Evolutionary conservation across 1,140 invertebrate species (phyloP), one percentile per base, ranked within the genome.

Genomic region (Camponotus vicinus): DNA sequence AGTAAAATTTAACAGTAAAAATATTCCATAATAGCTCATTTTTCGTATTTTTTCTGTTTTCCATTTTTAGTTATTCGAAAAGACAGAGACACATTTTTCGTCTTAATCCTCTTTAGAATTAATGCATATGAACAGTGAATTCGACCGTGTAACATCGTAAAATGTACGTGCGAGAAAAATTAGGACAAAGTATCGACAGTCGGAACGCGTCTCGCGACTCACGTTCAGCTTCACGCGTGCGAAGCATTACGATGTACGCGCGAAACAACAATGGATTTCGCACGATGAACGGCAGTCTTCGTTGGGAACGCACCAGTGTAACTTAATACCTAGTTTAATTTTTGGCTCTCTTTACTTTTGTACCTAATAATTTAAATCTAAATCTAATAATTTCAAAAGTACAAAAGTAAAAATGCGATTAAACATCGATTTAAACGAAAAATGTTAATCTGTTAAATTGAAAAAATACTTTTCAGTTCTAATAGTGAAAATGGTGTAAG

Each of bases 161-260:
- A 83, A 49, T 3, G 67, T 80, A 79, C 70, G 77, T 42, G 86
- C 32, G 42, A 85, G 82, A 90, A 89, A 90, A 91, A 89, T 90
- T 82, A 66, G 89, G 80, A 86, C 89, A 73, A 88, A 66, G 70
- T 70, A 90, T 89, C 85, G 88, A 59, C 52, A 91, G 66, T 88
- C 89, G 55, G 75, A 9, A 67, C 79, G 87, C 87, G 89, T 91
- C 67, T 87, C 63, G 34, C 34, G 66, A 66, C 57, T 91, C 91
- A 92, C 91, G 91, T 92, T 84, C 83, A 34, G 70, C n/a, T 69
- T 85, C 13, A 90, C 52, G 80, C 91, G 91, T 92, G 91, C 88
- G 37, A 57, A 67, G 91, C 86, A 92, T 92, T 55, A 15, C 70
- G 83, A 92, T 85, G 84, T 70, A 86, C 13, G 57, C 13, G 49